Evolutionary conservation across 2,888 invertebrate genomes (phyloP).

Genomic region (Criorhina ranunculi): DNA sequence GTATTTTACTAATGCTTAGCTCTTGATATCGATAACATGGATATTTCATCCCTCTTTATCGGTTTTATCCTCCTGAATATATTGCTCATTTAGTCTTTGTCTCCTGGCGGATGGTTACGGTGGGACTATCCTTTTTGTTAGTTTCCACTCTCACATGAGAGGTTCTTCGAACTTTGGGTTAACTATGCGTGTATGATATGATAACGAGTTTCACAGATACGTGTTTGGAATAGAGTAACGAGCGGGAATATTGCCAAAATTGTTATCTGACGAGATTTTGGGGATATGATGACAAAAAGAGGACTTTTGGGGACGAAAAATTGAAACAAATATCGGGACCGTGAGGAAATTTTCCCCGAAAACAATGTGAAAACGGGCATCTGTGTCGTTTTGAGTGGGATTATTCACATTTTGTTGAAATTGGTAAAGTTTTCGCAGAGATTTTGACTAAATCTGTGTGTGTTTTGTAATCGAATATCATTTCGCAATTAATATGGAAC

Average conservation of each 20-base stretch:
- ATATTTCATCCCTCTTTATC: conserved; percentile 34
- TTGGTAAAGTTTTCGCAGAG: neutral
- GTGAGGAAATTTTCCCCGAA: neutral
- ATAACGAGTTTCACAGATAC: conserved; percentile 37
- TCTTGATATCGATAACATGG: conserved; percentile 14
- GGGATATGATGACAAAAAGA: neutral
- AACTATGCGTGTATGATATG: conserved; percentile 13
- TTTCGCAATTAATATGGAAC: neutral
- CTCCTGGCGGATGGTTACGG: neutral
- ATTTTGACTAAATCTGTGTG: neutral
- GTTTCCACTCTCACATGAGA: neutral
- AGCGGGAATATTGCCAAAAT: neutral
- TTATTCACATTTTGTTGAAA: neutral
- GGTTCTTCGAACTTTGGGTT: neutral
- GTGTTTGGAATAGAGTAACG: conserved; percentile 22
- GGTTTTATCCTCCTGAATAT: conserved; percentile 36
- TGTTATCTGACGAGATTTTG: neutral
- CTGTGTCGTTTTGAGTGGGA: neutral
- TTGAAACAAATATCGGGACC: conserved; percentile 10
- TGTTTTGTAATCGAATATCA: neutral
- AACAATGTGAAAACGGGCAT: neutral
- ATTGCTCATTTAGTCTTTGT: conserved; percentile 54
- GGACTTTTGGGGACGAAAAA: conserved; percentile 2
- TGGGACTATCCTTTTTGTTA: conserved; percentile 4
- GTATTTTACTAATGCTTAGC: conserved; percentile 28